phyloP scores from a whole-genome alignment of 2,797 vertebrate genomes.

The Coreius guichenoti region DNA sequence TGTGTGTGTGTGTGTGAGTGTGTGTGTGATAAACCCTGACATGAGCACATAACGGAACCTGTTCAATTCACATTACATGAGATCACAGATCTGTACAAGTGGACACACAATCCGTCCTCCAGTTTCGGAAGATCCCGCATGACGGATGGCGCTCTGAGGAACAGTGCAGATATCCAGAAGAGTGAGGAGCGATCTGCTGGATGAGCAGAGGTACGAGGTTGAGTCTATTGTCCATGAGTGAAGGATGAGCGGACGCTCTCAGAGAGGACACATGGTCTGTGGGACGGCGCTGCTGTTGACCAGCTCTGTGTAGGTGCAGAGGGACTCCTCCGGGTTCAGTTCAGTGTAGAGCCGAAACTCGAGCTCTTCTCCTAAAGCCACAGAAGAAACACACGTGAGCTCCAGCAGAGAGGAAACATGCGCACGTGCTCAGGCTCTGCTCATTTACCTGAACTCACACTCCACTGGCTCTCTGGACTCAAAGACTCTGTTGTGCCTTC shows the following conservation, averaged over 20 bases:
- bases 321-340: slow-evolving; percentile 55
- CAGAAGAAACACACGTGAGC: slow-evolving; percentile 16
- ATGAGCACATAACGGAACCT: slow-evolving; percentile 48
- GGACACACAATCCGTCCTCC: background rate
- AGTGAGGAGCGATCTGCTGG: background rate
- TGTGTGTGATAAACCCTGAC: slow-evolving; percentile 25
- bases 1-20: background rate
- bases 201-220: background rate
- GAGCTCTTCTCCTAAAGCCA: slow-evolving; percentile 68
- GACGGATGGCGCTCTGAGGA: background rate
- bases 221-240: background rate
- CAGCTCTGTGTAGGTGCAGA: slow-evolving; percentile 60
- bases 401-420: background rate
- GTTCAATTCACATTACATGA: slow-evolving; percentile 42
- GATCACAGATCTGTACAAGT: slow-evolving; percentile 20
- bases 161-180: background rate
- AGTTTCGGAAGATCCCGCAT: background rate
- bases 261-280: slow-evolving; percentile 11
- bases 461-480: slow-evolving; percentile 77
- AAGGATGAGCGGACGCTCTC: slow-evolving; percentile 1
- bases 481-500: slow-evolving; percentile 65
- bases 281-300: slow-evolving; percentile 41
- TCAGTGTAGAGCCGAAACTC: slow-evolving; percentile 70
- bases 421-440: background rate
- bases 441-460: slow-evolving; percentile 80